Conservation (phyloP, 2,888 invertebrate genomes). For the Phymatocera aterrima region DNA sequence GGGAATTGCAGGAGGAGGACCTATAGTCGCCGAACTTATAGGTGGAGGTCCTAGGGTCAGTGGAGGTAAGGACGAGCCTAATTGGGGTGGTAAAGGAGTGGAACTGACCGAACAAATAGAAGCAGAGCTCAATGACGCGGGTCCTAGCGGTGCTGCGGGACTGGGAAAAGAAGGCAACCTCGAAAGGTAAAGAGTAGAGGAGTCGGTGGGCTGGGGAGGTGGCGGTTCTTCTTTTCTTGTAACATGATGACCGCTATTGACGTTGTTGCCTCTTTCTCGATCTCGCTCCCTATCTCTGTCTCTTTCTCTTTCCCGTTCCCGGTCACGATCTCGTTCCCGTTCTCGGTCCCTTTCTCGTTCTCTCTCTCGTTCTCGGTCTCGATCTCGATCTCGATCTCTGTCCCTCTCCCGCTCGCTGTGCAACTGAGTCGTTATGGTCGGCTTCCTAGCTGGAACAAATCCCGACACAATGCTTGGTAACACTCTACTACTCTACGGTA, state of each 20-base stretch:
- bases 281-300: slow-evolving; percentile 73
- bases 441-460: slow-evolving; percentile 81
- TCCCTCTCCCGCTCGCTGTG: slow-evolving; percentile 77
- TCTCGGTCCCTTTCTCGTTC: slow-evolving; percentile 69
- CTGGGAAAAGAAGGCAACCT: slow-evolving; percentile 63
- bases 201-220: slow-evolving; percentile 44
- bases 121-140: slow-evolving; percentile 60
- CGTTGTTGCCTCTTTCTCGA: slow-evolving; percentile 53
- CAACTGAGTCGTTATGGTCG: slow-evolving; percentile 77
- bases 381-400: slow-evolving; percentile 74
- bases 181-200: slow-evolving; percentile 61
- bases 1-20: slow-evolving; percentile 56
- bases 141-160: slow-evolving; percentile 62
- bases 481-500: slow-evolving; percentile 58
- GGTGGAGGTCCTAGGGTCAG: slow-evolving; percentile 62
- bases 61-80: slow-evolving; percentile 59
- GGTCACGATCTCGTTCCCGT: slow-evolving; percentile 76
- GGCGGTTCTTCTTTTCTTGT: slow-evolving; percentile 64
- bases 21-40: slow-evolving; percentile 63
- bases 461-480: slow-evolving; percentile 73
- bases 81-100: slow-evolving; percentile 61
- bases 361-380: slow-evolving; percentile 68
- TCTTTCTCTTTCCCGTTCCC: slow-evolving; percentile 72
- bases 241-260: slow-evolving; percentile 59
- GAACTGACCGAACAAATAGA: slow-evolving; percentile 66